Conservation (phyloP, 2,888 invertebrate genomes). For the Imbricaverruca yamaguchii region DNA sequence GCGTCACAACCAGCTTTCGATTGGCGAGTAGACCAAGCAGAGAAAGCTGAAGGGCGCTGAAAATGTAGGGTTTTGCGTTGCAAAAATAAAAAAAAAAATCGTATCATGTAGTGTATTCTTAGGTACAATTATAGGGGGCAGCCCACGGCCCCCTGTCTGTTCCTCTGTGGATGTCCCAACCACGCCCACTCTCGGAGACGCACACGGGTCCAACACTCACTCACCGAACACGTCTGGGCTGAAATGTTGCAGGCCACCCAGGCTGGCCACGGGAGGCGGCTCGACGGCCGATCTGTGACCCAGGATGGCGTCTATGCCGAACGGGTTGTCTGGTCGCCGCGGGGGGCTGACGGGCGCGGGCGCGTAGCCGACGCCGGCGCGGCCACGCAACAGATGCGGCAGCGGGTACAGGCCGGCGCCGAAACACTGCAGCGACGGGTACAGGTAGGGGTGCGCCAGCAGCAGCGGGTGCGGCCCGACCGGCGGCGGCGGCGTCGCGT, state of each 20-base stretch:
- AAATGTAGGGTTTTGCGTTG: too few relatives aligned
- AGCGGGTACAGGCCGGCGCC: slow-evolving; percentile 1
- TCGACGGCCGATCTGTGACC: neutral
- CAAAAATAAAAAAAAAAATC: too few relatives aligned
- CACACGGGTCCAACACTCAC: neutral
- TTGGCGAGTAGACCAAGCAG: too few relatives aligned
- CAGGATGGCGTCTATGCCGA: slow-evolving; percentile 12
- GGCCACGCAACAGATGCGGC: neutral
- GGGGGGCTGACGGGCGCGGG: neutral
- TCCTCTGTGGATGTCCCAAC: too few relatives aligned
- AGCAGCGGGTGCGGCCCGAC: neutral
- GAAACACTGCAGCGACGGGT: slow-evolving; percentile 3
- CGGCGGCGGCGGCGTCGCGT: neutral
- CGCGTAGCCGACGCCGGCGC: neutral
- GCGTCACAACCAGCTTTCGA: too few relatives aligned
- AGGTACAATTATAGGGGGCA: too few relatives aligned
- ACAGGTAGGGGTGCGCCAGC: neutral
- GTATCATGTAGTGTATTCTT: too few relatives aligned
- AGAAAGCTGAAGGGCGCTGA: too few relatives aligned
- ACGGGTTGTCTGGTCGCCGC: neutral
- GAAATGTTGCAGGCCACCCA: neutral
- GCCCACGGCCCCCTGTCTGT: too few relatives aligned
- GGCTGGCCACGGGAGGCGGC: neutral
- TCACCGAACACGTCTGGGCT: neutral
- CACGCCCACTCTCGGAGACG: too few relatives aligned